phyloP scores from a whole-genome alignment of 2,888 invertebrate species.

The Anorthoa munda region DNA sequence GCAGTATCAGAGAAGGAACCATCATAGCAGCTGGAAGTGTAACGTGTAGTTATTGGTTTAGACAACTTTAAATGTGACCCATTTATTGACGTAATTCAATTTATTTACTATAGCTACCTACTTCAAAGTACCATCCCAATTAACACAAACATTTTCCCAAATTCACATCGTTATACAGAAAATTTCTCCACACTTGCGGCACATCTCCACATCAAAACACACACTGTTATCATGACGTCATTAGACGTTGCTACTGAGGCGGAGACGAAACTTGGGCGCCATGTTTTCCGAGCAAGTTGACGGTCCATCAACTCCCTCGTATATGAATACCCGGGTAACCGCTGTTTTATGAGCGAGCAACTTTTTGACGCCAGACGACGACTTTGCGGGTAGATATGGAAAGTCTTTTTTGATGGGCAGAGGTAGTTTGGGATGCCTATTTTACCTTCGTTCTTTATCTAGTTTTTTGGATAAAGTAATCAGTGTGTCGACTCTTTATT shows the following conservation, averaged over 20 bases:
- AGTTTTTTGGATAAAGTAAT: slow-evolving; percentile 14
- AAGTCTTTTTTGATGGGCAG: slow-evolving; percentile 47
- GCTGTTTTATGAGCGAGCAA: slow-evolving; percentile 68
- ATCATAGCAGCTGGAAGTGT: no score
- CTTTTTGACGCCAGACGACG: slow-evolving; percentile 68
- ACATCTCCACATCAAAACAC: slow-evolving; percentile 34
- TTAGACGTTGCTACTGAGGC: slow-evolving; percentile 46
- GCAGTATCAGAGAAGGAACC: no score
- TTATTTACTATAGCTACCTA: no score
- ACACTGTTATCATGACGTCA: slow-evolving; percentile 52
- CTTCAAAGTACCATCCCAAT: background rate
- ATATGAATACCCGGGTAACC: slow-evolving; percentile 68
- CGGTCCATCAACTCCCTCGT: slow-evolving; percentile 62
- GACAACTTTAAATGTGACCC: no score
- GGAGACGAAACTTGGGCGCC: slow-evolving; percentile 45
- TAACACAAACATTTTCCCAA: background rate
- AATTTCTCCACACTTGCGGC: slow-evolving; percentile 10
- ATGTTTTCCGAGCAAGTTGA: slow-evolving; percentile 61
- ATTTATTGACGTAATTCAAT: no score
- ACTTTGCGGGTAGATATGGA: slow-evolving; percentile 32
- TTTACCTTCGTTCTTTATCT: slow-evolving; percentile 6
- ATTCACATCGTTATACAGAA: slow-evolving; percentile 8
- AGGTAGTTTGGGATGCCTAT: slow-evolving; percentile 14
- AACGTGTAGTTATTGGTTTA: no score
- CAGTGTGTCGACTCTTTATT: background rate